Percentiles rank a stretch among this genome's conserved stretches.
Conservation (phyloP, 1,140 invertebrate species). For the Antheraea mylitta region DNA sequence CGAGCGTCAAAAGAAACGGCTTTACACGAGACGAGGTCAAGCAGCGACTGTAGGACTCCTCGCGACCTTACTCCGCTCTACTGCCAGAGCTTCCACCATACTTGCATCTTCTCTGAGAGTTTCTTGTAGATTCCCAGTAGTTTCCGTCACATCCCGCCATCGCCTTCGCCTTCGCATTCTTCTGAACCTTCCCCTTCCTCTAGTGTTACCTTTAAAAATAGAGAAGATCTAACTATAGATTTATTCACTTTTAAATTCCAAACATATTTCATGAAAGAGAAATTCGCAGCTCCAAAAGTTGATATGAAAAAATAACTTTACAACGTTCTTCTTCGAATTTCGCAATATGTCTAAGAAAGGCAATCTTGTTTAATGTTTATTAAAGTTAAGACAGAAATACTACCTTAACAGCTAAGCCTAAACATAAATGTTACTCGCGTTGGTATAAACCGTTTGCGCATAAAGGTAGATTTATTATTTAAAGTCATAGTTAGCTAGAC, state of each 20-base stretch:
- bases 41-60: constrained; percentile 1
- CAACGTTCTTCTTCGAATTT: no score
- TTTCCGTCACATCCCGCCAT: constrained; percentile 92
- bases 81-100: constrained; percentile 87
- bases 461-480: no score
- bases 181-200: constrained; percentile 88
- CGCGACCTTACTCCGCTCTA: constrained; percentile 51
- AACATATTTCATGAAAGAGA: not conserved
- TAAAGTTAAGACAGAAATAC: no score
- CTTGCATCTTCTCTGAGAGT: constrained; percentile 90
- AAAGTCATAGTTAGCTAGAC: no score
- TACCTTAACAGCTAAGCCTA: no score
- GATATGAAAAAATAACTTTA: no score
- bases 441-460: no score
- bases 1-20: constrained; percentile 19
- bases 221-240: constrained; percentile 1
- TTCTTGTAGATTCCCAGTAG: constrained; percentile 91
- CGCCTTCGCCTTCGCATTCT: constrained; percentile 80
- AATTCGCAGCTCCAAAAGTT: no score
- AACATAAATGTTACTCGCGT: no score
- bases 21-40: constrained; percentile 16
- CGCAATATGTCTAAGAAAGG: no score
- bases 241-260: not conserved
- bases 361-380: no score
- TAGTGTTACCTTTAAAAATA: constrained; percentile 85